Conservation (phyloP, 1,140 invertebrate species). For the Pentalonia nigronervosa region DNA sequence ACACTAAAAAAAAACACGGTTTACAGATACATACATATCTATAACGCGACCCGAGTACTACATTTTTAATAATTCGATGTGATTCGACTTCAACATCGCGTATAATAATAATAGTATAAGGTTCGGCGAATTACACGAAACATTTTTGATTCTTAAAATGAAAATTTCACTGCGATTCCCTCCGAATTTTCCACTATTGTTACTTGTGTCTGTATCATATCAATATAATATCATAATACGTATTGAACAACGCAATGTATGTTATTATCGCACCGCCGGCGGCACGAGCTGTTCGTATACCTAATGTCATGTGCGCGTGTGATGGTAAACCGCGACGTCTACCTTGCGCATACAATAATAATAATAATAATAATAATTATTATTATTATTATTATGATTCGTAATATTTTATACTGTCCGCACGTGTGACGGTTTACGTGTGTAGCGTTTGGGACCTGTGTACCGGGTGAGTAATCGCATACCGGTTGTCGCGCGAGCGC, state of each 20-base stretch:
- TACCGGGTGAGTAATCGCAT: neutral
- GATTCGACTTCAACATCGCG: neutral
- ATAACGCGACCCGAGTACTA: neutral
- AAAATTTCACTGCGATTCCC: neutral
- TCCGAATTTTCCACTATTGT: neutral
- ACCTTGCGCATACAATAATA: neutral
- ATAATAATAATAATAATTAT: too few species aligned
- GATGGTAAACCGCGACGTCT: neutral
- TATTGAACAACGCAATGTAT: neutral
- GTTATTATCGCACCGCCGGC: neutral
- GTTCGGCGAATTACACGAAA: neutral
- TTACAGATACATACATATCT: neutral
- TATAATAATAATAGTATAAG: neutral
- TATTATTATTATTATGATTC: neutral
- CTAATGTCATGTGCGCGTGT: neutral
- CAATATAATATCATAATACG: neutral
- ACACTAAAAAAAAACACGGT: neutral
- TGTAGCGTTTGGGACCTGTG: neutral
- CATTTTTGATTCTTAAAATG: neutral
- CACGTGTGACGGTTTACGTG: neutral
- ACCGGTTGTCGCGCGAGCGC: neutral
- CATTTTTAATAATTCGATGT: neutral
- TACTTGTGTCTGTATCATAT: neutral
- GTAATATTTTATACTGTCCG: neutral
- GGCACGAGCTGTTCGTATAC: neutral